Evolutionary conservation across 2,888 invertebrate genomes (phyloP).

Genomic region (Apotomis capreana): DNA sequence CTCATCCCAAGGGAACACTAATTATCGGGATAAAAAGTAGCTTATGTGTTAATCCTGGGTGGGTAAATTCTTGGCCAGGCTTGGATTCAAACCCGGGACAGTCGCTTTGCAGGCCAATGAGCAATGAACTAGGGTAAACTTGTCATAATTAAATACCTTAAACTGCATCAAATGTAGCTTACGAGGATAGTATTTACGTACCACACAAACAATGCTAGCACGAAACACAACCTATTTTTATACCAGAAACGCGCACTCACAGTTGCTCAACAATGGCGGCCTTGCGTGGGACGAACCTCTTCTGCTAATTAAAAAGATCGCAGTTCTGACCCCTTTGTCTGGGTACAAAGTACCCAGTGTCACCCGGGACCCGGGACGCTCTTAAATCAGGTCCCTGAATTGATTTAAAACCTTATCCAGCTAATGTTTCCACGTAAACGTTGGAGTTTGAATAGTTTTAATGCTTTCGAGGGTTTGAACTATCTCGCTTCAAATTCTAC

Average conservation of each 20-base stretch:
- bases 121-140: too few species aligned
- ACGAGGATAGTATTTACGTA: not conserved
- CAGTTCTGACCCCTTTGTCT: conserved; percentile 41
- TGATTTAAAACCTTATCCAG: conserved; percentile 36
- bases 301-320: conserved; percentile 70
- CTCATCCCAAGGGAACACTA: too few species aligned
- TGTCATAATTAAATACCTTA: too few species aligned
- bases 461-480: not conserved
- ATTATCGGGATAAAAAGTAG: too few species aligned
- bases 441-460: conserved; percentile 27
- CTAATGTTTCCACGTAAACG: conserved; percentile 27
- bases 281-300: conserved; percentile 61
- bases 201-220: conserved; percentile 9
- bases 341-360: conserved; percentile 39
- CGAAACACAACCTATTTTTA: conserved; percentile 46
- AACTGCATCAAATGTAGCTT: not conserved
- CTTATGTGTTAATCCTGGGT: too few species aligned
- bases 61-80: too few species aligned
- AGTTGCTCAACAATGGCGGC: conserved; percentile 51
- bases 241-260: conserved; percentile 30
- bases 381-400: conserved; percentile 44
- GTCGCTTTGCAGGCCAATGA: too few species aligned
- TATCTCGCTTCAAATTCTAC: not conserved
- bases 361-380: conserved; percentile 27
- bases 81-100: too few species aligned